phyloP scores from a whole-genome alignment of 1,140 invertebrate genomes.

The Plutomurus gul region DNA sequence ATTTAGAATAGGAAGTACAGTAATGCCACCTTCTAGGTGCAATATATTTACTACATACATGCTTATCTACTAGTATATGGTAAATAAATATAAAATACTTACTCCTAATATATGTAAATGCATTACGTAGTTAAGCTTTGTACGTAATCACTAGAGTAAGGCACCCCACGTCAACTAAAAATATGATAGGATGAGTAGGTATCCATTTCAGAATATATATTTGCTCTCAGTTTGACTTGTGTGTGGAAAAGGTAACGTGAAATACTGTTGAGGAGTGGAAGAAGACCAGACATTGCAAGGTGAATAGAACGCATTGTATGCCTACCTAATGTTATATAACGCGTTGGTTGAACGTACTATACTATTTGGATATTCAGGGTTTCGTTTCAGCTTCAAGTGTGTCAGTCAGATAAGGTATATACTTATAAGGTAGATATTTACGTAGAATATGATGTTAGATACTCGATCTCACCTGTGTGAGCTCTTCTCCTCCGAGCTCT shows the following conservation, averaged over 20 bases:
- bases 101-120: no score
- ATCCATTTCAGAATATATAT: background rate
- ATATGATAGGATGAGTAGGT: background rate
- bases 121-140: no score
- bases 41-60: no score
- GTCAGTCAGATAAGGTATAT: background rate
- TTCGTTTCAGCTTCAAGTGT: background rate
- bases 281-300: background rate
- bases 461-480: slow-evolving; percentile 7
- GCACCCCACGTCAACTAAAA: background rate
- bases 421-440: background rate
- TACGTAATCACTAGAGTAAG: background rate
- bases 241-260: background rate
- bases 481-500: no score
- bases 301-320: no score
- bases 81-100: no score
- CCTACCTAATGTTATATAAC: no score
- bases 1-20: no score
- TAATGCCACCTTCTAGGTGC: no score
- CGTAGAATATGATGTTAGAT: background rate
- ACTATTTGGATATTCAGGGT: background rate
- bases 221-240: background rate
- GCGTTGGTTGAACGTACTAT: background rate
- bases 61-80: no score
- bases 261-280: background rate